Evolutionary conservation across 2,888 invertebrate species (phyloP).

Genomic region (Crepidodera aurea): DNA sequence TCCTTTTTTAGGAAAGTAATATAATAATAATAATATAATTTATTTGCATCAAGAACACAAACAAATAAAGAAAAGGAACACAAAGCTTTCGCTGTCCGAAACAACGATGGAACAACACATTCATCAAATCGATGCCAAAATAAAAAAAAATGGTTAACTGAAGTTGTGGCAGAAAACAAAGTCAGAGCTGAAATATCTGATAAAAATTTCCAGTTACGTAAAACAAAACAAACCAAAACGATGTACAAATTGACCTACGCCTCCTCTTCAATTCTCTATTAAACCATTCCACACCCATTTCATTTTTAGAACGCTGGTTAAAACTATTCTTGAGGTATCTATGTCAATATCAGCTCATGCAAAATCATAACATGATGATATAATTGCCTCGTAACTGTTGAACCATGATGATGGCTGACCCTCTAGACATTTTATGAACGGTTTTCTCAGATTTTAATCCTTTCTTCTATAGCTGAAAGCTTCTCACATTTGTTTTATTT

Average conservation of each 20-base stretch:
- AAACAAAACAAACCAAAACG: too few species aligned
- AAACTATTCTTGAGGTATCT: not conserved
- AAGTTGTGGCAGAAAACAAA: too few species aligned
- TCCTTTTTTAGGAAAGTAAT: too few species aligned
- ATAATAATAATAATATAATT: too few species aligned
- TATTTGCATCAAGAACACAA: too few species aligned
- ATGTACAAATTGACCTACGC: not conserved
- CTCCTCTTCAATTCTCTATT: not conserved
- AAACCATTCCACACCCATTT: not conserved
- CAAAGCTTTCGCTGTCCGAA: too few species aligned
- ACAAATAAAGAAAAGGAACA: too few species aligned
- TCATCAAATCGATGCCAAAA: too few species aligned
- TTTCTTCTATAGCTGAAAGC: not conserved
- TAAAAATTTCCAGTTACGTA: too few species aligned
- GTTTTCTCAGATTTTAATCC: not conserved
- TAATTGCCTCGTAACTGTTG: not conserved
- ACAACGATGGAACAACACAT: too few species aligned
- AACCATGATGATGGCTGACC: not conserved
- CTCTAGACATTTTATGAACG: not conserved
- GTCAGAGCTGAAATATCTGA: too few species aligned
- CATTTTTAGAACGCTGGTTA: not conserved
- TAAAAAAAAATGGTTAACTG: too few species aligned
- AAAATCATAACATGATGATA: not conserved
- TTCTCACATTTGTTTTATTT: not conserved
- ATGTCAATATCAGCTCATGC: not conserved